phyloP scores from a whole-genome alignment of 2,797 vertebrate species.

The Centropyge bicolor region DNA sequence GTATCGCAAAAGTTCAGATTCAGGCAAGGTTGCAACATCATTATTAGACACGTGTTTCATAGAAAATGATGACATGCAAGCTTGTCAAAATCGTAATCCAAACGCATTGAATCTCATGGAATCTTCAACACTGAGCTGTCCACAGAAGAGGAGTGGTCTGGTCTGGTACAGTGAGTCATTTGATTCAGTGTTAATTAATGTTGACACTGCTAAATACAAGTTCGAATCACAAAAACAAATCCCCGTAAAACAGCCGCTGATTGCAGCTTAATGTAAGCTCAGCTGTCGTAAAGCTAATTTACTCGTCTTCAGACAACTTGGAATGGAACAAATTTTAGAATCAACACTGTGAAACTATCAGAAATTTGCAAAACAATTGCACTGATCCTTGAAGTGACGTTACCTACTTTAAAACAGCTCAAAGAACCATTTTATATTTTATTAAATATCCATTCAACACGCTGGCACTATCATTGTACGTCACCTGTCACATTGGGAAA shows the following conservation, averaged over 20 bases:
- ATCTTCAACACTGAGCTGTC: no score
- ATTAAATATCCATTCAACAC: neutral
- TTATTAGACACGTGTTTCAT: no score
- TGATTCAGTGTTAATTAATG: neutral
- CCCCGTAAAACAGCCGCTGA: neutral
- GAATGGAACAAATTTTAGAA: neutral
- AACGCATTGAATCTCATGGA: neutral
- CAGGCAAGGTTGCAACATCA: neutral
- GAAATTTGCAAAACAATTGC: no score
- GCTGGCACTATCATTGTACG: neutral
- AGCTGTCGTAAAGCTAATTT: neutral
- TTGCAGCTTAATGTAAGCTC: neutral
- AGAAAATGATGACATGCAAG: neutral
- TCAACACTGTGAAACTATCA: neutral
- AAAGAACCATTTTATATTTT: neutral
- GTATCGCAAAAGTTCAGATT: neutral
- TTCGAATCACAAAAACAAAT: neutral
- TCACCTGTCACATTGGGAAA: neutral
- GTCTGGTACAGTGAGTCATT: neutral
- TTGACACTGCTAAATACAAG: neutral
- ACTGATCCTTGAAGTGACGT: neutral
- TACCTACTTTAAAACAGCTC: neutral
- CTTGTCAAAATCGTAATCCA: neutral
- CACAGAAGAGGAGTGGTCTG: neutral
- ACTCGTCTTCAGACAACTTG: neutral